A percentile compares a stretch with the other conserved stretches of the same genome.
Conservation (phyloP, 2,888 invertebrate genomes). For the Xanthia icteritia region DNA sequence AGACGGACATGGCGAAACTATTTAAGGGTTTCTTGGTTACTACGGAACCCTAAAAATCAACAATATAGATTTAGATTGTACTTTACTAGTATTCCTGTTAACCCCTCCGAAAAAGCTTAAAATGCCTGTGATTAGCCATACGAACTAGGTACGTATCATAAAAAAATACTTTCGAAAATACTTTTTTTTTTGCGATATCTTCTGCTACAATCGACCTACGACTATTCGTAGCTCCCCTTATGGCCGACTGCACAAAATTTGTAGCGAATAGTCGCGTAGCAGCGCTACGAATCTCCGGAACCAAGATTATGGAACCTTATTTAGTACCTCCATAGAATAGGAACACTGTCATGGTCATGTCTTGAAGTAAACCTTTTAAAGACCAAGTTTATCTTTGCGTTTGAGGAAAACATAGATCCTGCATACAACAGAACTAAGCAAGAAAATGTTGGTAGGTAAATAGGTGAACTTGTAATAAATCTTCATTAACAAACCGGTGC, state of each 20-base stretch:
- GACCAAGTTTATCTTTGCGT: neutral
- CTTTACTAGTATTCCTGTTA: neutral
- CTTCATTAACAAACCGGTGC: conserved; percentile 29
- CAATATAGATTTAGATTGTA: too few species aligned
- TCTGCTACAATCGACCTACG: neutral
- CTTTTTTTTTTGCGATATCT: neutral
- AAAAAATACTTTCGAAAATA: neutral
- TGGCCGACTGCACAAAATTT: neutral
- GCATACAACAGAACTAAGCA: neutral
- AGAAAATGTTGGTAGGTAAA: neutral
- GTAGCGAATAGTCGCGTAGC: conserved; percentile 13
- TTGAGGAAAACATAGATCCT: neutral
- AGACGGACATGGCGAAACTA: too few species aligned
- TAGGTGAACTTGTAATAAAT: conserved; percentile 9
- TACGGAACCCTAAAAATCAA: too few species aligned
- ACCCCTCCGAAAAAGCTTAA: neutral
- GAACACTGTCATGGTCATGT: neutral
- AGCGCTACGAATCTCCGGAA: neutral
- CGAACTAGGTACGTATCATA: neutral
- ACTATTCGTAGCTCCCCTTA: neutral
- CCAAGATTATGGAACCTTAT: neutral
- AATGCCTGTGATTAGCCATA: neutral
- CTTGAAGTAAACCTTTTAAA: neutral
- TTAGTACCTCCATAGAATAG: neutral
- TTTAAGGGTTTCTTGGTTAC: too few species aligned